Evolutionary conservation across 1,140 invertebrate species (phyloP), one percentile per base, ranked within the genome.

Genomic region (Cyphomyrmex costatus): DNA sequence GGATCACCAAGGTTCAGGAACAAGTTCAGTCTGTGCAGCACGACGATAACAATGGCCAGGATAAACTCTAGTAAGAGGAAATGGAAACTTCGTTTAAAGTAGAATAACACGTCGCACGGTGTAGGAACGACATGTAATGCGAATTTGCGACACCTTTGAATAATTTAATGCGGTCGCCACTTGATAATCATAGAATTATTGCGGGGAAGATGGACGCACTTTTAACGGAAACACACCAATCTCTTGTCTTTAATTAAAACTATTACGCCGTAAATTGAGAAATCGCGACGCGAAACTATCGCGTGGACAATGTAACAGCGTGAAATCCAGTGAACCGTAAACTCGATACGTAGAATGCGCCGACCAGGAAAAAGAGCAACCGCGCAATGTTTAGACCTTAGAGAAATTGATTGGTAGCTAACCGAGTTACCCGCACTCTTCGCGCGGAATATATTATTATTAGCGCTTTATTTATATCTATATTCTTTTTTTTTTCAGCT

Each of bases 41-140:
- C 36, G 8, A 19, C 33, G 36, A 24, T 46, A 61, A 21, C 8
- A 49, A 82, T 58, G 10, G 16, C n/a, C 49, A 10, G 79, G 24
- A 61, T 46, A 60, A 46, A 49, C 10, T 82, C 51, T 46, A 24
- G 77, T 73, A 74, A 71, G 79, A 60, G 49, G 16, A 51, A 53
- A 1, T 4, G 27, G 36, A 56, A 68, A n/a, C 14, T 53, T 56
- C 6, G 1, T 56, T 51, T 16, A 33, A 8, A 8, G 8, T 16
- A 58, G 8, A 73, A 36, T 1, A 56, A 58, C n/a, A 19, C 8
- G 30, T 33, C 7, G n/a, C 53, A 49, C 3, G 16, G 16, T 16
- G 19, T 60, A 76, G 42, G 10, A 56, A 24, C n/a, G 8, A 1
- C 56, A 27, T 10, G 19, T 30, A 42, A 6, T 21, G 5, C 12